A percentile compares a stretch with the other conserved stretches of the same genome.
These are phyloP conservation scores for Artemia sinica DNA, from an alignment of 2,888 invertebrate genomes.

Conservation along the genomic window DNA sequence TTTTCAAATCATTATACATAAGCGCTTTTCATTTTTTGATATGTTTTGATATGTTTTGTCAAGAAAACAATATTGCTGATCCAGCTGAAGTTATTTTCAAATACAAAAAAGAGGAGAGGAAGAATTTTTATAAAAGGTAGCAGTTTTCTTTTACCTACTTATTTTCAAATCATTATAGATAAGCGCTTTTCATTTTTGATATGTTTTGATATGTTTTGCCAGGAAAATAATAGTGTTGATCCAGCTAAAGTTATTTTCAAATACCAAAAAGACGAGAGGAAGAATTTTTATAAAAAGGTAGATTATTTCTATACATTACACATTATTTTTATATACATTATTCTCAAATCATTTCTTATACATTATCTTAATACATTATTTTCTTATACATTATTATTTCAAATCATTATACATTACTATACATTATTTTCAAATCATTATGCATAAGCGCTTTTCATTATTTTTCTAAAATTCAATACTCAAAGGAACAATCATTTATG, in stretches of 20 bases:
- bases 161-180: too few relatives aligned
- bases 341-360: constrained; percentile 23
- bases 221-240: constrained; percentile 30
- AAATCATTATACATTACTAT: too few relatives aligned
- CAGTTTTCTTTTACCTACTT: constrained; percentile 22
- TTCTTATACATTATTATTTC: too few relatives aligned
- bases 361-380: too few relatives aligned
- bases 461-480: too few relatives aligned
- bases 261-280: constrained; percentile 35
- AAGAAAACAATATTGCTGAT: constrained; percentile 30
- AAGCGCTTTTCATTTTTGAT: too few relatives aligned
- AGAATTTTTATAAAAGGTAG: constrained; percentile 35
- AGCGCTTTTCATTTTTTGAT: too few relatives aligned
- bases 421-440: too few relatives aligned
- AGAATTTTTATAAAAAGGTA: constrained; percentile 35
- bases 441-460: too few relatives aligned
- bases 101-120: constrained; percentile 35
- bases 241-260: constrained; percentile 35
- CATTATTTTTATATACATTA: constrained; percentile 33
- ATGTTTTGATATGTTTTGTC: constrained; percentile 33
- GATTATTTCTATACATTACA: too few relatives aligned
- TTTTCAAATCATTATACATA: too few relatives aligned
- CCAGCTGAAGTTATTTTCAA: constrained; percentile 35
- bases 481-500: too few relatives aligned
- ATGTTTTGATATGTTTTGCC: constrained; percentile 33